Evolutionary conservation across 2,797 vertebrate genomes (phyloP).

Genomic region (Diplodus puntazzo): DNA sequence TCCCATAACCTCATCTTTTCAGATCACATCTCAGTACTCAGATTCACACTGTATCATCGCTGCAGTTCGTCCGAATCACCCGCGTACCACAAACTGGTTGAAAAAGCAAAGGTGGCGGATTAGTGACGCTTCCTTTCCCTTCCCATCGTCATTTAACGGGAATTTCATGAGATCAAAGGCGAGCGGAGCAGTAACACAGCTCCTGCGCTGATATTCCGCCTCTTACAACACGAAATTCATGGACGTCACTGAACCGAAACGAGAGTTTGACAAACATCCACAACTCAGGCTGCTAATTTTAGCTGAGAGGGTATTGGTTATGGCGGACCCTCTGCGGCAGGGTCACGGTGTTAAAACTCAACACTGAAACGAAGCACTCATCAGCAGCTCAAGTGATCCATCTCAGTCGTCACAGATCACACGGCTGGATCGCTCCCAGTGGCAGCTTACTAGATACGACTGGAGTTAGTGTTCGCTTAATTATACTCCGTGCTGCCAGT

Average conservation of each 20-base stretch:
- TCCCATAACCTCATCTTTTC: not conserved
- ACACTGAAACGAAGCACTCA: conserved; percentile 71
- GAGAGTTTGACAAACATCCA: conserved; percentile 68
- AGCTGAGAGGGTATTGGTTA: conserved; percentile 61
- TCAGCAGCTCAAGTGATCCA: conserved; percentile 66
- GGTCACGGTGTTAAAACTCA: conserved; percentile 74
- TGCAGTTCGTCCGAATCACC: conserved; percentile 24
- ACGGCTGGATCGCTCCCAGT: conserved; percentile 32
- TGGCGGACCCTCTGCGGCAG: conserved; percentile 53
- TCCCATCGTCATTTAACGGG: conserved; percentile 45
- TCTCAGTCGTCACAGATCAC: conserved; percentile 56
- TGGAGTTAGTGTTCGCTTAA: not conserved
- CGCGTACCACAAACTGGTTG: conserved; percentile 12
- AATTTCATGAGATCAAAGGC: conserved; percentile 52
- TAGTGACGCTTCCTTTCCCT: conserved; percentile 38
- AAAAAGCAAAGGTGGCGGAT: conserved; percentile 43
- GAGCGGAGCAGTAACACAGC: not conserved
- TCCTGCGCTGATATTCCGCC: conserved; percentile 21
- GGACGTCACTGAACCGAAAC: conserved; percentile 52
- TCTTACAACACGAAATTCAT: conserved; percentile 40
- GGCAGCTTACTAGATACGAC: conserved; percentile 17
- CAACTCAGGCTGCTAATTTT: conserved; percentile 73
- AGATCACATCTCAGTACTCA: not conserved
- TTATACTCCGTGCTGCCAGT: not conserved
- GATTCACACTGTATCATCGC: conserved; percentile 11